Base-by-base conservation (phyloP, 2,113 vertebrate species). In the Drymodes brunneopygia region DNA sequence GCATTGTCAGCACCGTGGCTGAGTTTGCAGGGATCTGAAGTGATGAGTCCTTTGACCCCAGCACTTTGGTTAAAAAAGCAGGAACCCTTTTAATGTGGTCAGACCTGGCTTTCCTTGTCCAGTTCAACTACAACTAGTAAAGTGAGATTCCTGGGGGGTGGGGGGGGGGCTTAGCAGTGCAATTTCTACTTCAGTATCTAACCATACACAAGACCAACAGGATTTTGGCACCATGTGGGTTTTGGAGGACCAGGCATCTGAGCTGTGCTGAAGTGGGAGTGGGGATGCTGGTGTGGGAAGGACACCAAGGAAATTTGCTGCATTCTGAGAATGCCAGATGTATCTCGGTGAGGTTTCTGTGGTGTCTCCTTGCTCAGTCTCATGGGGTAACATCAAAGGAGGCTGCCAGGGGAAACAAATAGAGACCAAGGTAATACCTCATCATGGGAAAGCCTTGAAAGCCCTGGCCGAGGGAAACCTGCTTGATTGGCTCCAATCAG, bases 21-120 rank as follows among this genome's bases (percentile, higher is more conserved):
- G 83, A 25, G 20, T 69, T 83, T 86, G 36, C 56, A 65, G 42
- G 36, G 51, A 38, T 48, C 50, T 79, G 71, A 80, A 71, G 54
- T 0, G 2, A 44, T 1, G 20, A 84, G 25, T 74, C 12, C 31
- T 81, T 81, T 1, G 4, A 45, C 60, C 38, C 65, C 33, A 31
- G 45, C 38, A 38, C 38, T 38, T 38, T 38, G 38, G 38, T 38
- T 38, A 38, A 38, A 38, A 38, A 38, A 38, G 38, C 38, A 38
- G 38, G 38, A 38, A 38, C 38, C 38, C 13, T 58, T 89, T 79
- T 79, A 31, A 69, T 83, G 65, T 95, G 89, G 89, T 78, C 61
- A 90, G 51, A 64, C 16, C 57, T 89, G 87, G 40, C 65, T 51
- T 74, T 96, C 51, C 53, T 60, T 81, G 47, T 25, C 51, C 56